phyloP scores from a whole-genome alignment of 2,113 vertebrate species.

The Paedocypris sp. region DNA sequence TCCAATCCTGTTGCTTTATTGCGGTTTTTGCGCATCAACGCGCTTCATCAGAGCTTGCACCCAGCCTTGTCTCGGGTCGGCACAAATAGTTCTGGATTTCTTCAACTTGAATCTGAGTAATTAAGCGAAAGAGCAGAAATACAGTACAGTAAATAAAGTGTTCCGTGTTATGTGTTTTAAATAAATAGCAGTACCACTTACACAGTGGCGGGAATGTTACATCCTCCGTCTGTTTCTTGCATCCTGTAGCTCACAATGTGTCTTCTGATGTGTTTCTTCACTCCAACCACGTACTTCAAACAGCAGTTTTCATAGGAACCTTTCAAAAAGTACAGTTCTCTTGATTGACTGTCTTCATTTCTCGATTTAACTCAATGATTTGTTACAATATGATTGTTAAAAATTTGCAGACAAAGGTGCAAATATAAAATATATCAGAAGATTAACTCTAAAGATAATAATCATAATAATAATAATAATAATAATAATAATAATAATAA shows the following conservation, averaged over 20 bases:
- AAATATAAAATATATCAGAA: too few relatives aligned
- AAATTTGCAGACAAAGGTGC: too few relatives aligned
- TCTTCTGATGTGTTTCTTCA: rapidly evolving
- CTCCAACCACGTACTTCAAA: neutral
- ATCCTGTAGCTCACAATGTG: constrained; percentile 35
- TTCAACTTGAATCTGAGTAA: neutral
- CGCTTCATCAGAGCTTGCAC: neutral
- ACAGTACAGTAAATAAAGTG: neutral
- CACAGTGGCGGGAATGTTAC: constrained; percentile 59
- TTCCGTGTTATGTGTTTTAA: neutral
- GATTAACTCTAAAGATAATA: too few relatives aligned
- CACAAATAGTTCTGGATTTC: constrained; percentile 3
- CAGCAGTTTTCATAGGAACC: constrained; percentile 61
- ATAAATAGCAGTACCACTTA: constrained; percentile 41
- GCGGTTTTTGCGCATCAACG: rapidly evolving
- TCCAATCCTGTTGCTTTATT: too few relatives aligned
- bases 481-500: too few relatives aligned
- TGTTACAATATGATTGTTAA: neutral
- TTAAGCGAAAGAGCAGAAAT: neutral
- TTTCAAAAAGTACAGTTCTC: constrained; percentile 7
- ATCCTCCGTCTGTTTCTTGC: constrained; percentile 60
- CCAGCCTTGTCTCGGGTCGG: constrained; percentile 1
- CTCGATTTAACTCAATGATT: neutral
- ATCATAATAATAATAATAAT: too few relatives aligned
- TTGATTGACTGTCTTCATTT: neutral